Percentiles rank a stretch among this genome's conserved stretches.
These are phyloP conservation scores for Myotis daubentonii DNA, from an alignment of 2,797 vertebrate species.

Conservation along the genomic window DNA sequence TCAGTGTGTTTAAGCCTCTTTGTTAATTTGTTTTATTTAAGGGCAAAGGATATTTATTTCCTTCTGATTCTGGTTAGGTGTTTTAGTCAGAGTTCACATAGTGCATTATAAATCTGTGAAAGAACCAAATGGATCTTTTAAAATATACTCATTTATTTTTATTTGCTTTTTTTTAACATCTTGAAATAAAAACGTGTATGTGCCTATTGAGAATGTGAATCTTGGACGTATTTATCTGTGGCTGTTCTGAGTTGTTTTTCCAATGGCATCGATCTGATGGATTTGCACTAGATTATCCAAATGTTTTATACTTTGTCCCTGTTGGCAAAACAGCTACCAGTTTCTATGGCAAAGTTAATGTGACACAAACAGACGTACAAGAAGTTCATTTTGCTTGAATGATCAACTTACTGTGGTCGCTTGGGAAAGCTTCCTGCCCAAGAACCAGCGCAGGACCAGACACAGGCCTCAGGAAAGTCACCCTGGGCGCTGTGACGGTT, in stretches of 20 bases:
- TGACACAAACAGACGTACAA: neutral
- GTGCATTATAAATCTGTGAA: neutral
- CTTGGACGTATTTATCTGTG: neutral
- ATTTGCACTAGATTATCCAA: neutral
- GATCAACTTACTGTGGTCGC: neutral
- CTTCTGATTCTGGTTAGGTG: neutral
- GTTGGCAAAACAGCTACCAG: neutral
- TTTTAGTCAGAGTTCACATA: neutral
- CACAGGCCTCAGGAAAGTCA: neutral
- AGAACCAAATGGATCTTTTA: neutral
- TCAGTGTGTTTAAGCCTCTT: neutral
- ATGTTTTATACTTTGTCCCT: neutral
- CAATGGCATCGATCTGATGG: neutral
- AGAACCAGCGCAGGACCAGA: neutral
- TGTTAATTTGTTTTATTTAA: neutral
- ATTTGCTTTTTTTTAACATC: neutral
- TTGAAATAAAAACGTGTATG: neutral
- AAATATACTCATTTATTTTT: neutral
- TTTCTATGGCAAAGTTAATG: neutral
- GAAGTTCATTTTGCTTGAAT: neutral
- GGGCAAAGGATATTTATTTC: neutral
- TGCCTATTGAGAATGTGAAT: neutral
- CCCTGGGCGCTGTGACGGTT: rapidly evolving
- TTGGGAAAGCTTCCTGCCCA: neutral
- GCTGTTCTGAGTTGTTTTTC: neutral